These are phyloP conservation scores for Aphyosemion australe DNA, from an alignment of 2,113 vertebrate genomes.

Conservation along the genomic window DNA sequence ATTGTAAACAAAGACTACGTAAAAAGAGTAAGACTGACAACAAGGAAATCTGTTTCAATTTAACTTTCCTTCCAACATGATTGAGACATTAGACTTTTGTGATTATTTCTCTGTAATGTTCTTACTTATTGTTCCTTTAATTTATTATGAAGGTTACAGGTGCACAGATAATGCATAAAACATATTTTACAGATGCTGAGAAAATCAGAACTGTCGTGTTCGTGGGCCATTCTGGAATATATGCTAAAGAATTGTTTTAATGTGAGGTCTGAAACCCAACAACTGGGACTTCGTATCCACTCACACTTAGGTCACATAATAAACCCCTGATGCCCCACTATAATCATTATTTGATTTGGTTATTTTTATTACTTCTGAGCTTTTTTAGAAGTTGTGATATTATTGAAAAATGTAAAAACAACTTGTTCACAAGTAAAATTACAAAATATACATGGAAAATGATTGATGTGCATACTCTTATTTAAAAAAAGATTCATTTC, in stretches of 20 bases:
- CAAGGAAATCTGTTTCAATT: no score
- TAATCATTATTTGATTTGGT: constrained; percentile 36
- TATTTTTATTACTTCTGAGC: no score
- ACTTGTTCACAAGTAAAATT: constrained; percentile 20
- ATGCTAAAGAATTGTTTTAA: constrained; percentile 52
- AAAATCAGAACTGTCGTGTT: constrained; percentile 53
- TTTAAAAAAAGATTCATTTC: no score
- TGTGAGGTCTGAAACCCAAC: constrained; percentile 62
- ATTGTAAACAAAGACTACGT: no score
- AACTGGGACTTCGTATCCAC: constrained; percentile 59
- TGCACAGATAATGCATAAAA: constrained; percentile 48
- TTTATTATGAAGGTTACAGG: constrained; percentile 60
- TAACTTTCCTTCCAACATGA: no score
- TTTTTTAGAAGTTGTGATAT: constrained; percentile 11
- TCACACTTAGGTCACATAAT: constrained; percentile 50
- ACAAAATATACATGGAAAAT: neutral
- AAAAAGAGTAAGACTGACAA: no score
- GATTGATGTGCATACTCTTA: no score
- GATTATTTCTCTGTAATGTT: no score
- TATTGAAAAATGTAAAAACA: constrained; percentile 15
- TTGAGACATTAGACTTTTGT: no score
- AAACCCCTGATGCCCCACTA: constrained; percentile 1
- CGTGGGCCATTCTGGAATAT: constrained; percentile 56
- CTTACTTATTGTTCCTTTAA: constrained; percentile 40
- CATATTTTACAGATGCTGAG: constrained; percentile 47